phyloP scores from a whole-genome alignment of 1,140 invertebrate species.

The Lepidurus packardi region DNA sequence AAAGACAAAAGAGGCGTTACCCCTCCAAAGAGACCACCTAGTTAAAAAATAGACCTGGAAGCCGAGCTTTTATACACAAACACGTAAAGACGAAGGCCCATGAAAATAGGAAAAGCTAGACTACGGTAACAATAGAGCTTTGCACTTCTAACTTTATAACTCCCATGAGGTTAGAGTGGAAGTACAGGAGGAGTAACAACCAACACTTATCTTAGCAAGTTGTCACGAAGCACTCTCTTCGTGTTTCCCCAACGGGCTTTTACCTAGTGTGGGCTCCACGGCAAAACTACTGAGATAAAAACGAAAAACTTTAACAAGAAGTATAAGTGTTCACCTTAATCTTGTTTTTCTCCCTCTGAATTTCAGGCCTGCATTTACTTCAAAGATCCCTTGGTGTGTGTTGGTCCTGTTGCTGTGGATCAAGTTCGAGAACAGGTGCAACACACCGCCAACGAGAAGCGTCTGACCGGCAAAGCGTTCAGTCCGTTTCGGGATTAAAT shows the following conservation, averaged over 20 bases:
- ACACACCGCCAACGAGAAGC: conserved; percentile 54
- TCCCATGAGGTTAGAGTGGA: neutral
- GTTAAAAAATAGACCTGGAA: too few relatives aligned
- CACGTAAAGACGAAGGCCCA: neutral
- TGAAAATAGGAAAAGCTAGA: neutral
- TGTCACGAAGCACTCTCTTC: neutral
- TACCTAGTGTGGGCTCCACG: neutral
- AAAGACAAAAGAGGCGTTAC: too few relatives aligned
- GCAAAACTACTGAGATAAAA: neutral
- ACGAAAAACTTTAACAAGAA: neutral
- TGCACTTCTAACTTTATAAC: neutral
- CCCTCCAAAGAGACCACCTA: too few relatives aligned
- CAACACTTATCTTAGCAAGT: neutral
- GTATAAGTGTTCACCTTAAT: neutral
- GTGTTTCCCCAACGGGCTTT: neutral
- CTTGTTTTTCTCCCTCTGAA: conserved; percentile 28
- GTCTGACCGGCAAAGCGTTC: conserved; percentile 29
- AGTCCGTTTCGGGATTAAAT: conserved; percentile 28
- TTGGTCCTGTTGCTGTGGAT: conserved; percentile 72
- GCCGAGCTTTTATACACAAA: neutral
- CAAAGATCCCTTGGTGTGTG: conserved; percentile 80
- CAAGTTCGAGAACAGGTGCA: conserved; percentile 64
- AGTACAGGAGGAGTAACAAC: neutral
- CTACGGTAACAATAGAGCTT: neutral
- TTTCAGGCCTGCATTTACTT: conserved; percentile 78